phyloP scores from a whole-genome alignment of 2,888 invertebrate species.

The Troides oblongomaculatus region DNA sequence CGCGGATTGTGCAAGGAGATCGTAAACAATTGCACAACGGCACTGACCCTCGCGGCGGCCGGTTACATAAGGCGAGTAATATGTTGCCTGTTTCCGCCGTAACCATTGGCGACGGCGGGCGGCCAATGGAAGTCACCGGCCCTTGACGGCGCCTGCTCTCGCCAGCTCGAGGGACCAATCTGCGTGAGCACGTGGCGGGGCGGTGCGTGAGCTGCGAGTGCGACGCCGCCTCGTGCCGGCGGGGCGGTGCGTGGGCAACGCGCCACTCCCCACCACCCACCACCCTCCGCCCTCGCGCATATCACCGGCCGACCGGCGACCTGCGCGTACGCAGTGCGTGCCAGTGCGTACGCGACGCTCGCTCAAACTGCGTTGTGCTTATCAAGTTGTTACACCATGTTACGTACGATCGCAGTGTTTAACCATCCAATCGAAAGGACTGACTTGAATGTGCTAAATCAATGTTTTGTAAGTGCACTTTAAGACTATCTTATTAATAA shows the following conservation, averaged over 20 bases:
- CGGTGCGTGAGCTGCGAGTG: conserved; percentile 44
- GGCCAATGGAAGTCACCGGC: conserved; percentile 51
- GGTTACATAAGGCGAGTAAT: conserved; percentile 2
- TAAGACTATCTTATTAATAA: no score
- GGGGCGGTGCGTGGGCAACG: conserved; percentile 37
- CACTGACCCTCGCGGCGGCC: conserved; percentile 6
- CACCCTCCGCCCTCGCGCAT: no score
- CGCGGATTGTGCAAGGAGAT: conserved; percentile 15
- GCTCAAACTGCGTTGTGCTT: conserved; percentile 25
- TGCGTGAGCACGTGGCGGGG: conserved; percentile 57
- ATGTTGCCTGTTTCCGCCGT: not conserved
- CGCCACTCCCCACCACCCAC: no score
- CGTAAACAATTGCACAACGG: not conserved
- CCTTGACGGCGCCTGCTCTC: conserved; percentile 58
- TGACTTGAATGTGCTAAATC: not conserved
- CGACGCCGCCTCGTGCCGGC: conserved; percentile 38
- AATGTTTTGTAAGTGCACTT: conserved; percentile 4
- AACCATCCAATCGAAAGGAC: not conserved
- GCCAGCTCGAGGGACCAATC: conserved; percentile 72
- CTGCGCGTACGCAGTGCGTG: conserved; percentile 72
- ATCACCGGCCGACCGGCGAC: conserved; percentile 31
- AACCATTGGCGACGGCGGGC: conserved; percentile 19
- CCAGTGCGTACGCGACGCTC: conserved; percentile 67
- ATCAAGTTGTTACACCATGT: not conserved
- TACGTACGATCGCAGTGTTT: not conserved